A percentile compares a stretch with the other conserved stretches of the same genome.
These are phyloP conservation scores for Himalopsyche kuldschensis DNA, from an alignment of 2,888 invertebrate genomes.

Conservation along the genomic window DNA sequence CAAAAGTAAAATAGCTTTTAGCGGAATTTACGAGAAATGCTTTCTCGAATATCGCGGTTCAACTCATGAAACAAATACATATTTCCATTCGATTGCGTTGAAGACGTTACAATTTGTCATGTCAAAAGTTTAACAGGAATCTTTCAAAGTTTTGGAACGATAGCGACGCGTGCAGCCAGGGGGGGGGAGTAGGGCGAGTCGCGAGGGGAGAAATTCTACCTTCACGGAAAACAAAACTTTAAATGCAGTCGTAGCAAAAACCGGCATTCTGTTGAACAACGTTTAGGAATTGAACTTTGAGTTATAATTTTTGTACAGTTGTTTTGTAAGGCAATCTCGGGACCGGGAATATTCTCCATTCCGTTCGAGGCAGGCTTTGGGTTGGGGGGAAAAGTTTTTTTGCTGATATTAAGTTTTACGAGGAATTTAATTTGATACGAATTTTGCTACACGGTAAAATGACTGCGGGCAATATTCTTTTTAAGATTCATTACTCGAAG, in stretches of 20 bases:
- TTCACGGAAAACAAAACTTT: slow-evolving; percentile 38
- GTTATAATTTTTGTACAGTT: slow-evolving; percentile 28
- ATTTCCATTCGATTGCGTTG: slow-evolving; percentile 40
- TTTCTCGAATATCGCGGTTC: background rate
- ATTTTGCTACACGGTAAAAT: background rate
- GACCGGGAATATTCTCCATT: background rate
- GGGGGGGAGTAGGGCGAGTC: background rate
- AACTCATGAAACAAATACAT: slow-evolving; percentile 25
- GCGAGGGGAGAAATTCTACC: slow-evolving; percentile 3
- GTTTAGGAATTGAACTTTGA: slow-evolving; percentile 26
- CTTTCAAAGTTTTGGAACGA: slow-evolving; percentile 20
- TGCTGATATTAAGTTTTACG: slow-evolving; percentile 5
- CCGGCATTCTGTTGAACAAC: slow-evolving; percentile 20
- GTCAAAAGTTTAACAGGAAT: slow-evolving; percentile 36
- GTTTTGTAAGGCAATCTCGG: slow-evolving; percentile 23
- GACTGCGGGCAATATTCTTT: slow-evolving; percentile 5
- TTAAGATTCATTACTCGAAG: background rate
- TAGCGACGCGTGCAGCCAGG: background rate
- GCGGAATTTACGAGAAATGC: background rate
- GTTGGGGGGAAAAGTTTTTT: slow-evolving; percentile 14
- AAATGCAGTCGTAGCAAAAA: slow-evolving; percentile 39
- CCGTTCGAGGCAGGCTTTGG: background rate
- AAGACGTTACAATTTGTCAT: slow-evolving; percentile 40
- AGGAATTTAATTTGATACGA: slow-evolving; percentile 15
- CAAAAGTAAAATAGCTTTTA: background rate